Conservation (phyloP, 2,113 vertebrate species). For the Cacatua alba region DNA sequence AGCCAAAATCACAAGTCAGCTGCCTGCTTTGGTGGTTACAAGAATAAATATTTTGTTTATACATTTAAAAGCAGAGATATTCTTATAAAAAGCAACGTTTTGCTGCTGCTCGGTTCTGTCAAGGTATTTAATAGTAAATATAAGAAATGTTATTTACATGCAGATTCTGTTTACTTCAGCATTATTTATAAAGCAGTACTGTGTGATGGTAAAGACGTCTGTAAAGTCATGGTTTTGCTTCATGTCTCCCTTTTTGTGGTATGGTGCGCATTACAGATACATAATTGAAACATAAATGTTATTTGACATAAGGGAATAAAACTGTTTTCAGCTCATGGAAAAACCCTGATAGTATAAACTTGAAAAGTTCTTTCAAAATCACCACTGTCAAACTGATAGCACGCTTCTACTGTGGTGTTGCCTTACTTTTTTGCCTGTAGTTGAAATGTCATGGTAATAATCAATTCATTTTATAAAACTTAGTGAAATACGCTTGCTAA, state of each 20-base stretch:
- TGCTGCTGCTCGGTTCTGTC: constrained; percentile 3
- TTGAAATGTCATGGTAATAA: constrained; percentile 8
- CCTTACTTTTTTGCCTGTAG: background rate
- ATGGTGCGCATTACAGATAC: background rate
- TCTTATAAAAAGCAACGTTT: background rate
- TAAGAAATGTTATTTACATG: constrained; percentile 13
- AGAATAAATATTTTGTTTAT: constrained; percentile 26
- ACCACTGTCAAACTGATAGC: background rate
- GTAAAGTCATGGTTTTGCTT: constrained; percentile 28
- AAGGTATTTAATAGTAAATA: constrained; percentile 14
- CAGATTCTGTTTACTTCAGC: constrained; percentile 8
- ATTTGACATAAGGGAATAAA: constrained; percentile 38
- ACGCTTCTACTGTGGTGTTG: background rate
- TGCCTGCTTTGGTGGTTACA: constrained; percentile 32
- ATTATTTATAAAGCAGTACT: background rate
- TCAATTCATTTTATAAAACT: background rate
- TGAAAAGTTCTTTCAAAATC: constrained; percentile 22
- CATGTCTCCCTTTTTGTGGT: background rate
- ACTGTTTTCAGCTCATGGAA: constrained; percentile 41
- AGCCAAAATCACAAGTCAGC: constrained; percentile 9
- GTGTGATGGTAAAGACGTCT: background rate
- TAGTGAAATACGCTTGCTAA: background rate
- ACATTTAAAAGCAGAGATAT: constrained; percentile 1
- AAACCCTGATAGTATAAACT: background rate
- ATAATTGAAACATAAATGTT: constrained; percentile 13